Evolutionary conservation across 2,888 invertebrate genomes (phyloP), one percentile per base, ranked within the genome.

Genomic region (Phorcus lineatus): DNA sequence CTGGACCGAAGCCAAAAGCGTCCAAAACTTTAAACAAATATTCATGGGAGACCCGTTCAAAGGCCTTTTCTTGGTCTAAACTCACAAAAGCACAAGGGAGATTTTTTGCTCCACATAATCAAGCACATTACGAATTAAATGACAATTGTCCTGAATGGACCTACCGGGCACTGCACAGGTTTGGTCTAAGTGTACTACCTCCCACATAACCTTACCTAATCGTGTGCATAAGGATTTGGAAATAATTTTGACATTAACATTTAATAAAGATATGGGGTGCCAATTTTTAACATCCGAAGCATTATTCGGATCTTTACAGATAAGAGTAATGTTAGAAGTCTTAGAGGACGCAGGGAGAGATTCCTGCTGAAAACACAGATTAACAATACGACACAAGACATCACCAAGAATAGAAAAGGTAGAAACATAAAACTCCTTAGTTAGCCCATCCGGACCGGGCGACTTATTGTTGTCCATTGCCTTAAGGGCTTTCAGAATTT

Each of bases 31-130:
- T 75, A 80, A 83, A 84, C 28, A 87, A 22, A 79, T 79, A 86
- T 13, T 80, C 67, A 74, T 84, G 83, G 31, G 80, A 81, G 13
- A 86, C 86, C 28, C 86, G 55, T 57, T 87, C 86, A 67, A 87
- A 87, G 3, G 86, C 86, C 55, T 88, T 88, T 62, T 84, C 85
- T 74, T 88, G 88, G 53, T 88, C 87, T 28, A 86, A 54, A 79
- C 62, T 74, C 40, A 86, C 82, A 74, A 86, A 85, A 62, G 79
- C 78, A 24, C 83, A 79, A 53, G 74, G n/a, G 28, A 84, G 24
- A 19, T 85, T 36, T 70, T 86, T 82, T 83, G 82, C 24, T 85
- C 79, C 19, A 78, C 76, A 85, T 83, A 86, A 70, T 85, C 82
- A 22, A 79, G 36, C 31, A 85, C 78, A 79, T 84, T 81, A 24